These are phyloP conservation scores for Maniola jurtina DNA, from an alignment of 1,140 invertebrate species.

Conservation along the genomic window DNA sequence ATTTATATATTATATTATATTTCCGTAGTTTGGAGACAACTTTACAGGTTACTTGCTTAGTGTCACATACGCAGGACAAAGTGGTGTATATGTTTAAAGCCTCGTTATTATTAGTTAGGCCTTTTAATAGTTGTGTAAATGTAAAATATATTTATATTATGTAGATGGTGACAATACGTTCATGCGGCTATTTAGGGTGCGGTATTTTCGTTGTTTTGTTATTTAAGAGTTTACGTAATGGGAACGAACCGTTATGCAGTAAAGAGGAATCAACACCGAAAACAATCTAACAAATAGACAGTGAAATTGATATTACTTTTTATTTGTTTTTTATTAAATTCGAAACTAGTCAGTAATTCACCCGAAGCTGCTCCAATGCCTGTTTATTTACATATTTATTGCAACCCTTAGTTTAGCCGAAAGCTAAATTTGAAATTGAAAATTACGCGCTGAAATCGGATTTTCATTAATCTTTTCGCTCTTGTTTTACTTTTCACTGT, in stretches of 20 bases:
- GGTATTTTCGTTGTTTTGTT: conserved; percentile 17
- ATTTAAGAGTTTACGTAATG: conserved; percentile 45
- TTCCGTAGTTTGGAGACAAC: too few relatives aligned
- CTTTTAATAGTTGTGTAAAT: background rate
- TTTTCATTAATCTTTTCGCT: conserved; percentile 26
- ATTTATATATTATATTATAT: too few relatives aligned
- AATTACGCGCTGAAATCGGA: conserved; percentile 31
- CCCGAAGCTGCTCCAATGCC: conserved; percentile 61
- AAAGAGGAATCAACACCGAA: conserved; percentile 77
- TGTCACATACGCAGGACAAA: background rate
- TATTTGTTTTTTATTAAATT: conserved; percentile 63
- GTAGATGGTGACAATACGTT: background rate
- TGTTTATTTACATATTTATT: conserved; percentile 77
- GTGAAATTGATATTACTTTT: conserved; percentile 73
- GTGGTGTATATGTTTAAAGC: background rate
- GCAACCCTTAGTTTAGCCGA: conserved; percentile 62
- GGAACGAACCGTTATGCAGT: conserved; percentile 61
- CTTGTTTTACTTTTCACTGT: conserved; percentile 64
- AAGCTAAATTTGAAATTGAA: conserved; percentile 33
- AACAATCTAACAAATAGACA: conserved; percentile 75
- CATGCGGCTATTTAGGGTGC: background rate
- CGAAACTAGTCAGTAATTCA: conserved; percentile 68
- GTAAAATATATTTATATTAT: conserved; percentile 8
- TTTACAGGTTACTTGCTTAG: too few relatives aligned
- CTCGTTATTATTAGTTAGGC: conserved; percentile 7